phyloP scores from a whole-genome alignment of 2,888 invertebrate species.

The Teleiodes luculella region DNA sequence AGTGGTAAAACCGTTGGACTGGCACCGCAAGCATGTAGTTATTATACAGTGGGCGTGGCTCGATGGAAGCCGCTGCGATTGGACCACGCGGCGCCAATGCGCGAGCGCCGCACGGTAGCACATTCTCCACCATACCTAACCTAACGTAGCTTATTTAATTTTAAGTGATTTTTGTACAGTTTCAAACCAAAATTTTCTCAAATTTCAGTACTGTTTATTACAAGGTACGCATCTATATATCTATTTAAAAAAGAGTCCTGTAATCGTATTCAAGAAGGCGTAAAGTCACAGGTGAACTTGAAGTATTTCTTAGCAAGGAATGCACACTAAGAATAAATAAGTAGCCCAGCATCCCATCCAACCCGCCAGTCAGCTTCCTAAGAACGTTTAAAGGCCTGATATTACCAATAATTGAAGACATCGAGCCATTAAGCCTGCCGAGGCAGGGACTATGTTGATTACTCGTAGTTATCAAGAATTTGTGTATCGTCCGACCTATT shows the following conservation, averaged over 20 bases:
- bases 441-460: slow-evolving; percentile 73
- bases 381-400: slow-evolving; percentile 70
- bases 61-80: slow-evolving; percentile 46
- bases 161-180: no score
- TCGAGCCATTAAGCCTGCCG: slow-evolving; percentile 64
- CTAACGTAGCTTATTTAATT: no score
- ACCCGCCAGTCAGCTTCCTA: slow-evolving; percentile 67
- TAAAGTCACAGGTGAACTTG: neutral
- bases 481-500: slow-evolving; percentile 62
- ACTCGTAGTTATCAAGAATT: slow-evolving; percentile 76
- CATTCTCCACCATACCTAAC: slow-evolving; percentile 30
- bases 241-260: no score
- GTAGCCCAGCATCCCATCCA: slow-evolving; percentile 34
- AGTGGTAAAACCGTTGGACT: neutral
- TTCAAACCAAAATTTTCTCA: no score
- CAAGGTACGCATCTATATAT: no score
- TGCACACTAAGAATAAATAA: slow-evolving; percentile 38
- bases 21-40: slow-evolving; percentile 7
- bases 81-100: slow-evolving; percentile 70
- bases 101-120: slow-evolving; percentile 70
- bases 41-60: slow-evolving; percentile 55
- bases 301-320: neutral
- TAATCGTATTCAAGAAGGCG: no score
- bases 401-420: slow-evolving; percentile 76
- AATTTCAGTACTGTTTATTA: no score